Percentiles rank a stretch among this genome's conserved stretches.
phyloP scores from a whole-genome alignment of 2,888 invertebrate genomes.

The Napeogenes inachia region DNA sequence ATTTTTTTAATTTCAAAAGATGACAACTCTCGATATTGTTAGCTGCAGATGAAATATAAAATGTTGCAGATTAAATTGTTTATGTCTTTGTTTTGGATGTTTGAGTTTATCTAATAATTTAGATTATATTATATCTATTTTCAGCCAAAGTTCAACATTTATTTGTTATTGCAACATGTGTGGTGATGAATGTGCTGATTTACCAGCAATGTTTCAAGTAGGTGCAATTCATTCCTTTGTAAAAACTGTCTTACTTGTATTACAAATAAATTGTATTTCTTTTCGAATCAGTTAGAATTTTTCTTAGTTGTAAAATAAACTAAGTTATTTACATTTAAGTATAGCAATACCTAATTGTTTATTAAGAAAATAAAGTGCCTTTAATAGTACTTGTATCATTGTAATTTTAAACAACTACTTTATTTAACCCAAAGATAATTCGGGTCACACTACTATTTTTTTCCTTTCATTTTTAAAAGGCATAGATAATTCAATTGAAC shows the following conservation, averaged over 20 bases:
- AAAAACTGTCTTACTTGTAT: conserved; percentile 28
- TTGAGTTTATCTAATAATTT: conserved; percentile 54
- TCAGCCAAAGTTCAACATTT: conserved; percentile 55
- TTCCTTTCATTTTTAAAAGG: not conserved
- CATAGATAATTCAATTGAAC: too few relatives aligned
- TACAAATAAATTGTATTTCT: conserved; percentile 28
- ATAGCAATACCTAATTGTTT: conserved; percentile 49
- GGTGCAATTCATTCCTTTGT: conserved; percentile 34
- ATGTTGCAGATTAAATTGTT: conserved; percentile 68
- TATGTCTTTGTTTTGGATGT: conserved; percentile 66
- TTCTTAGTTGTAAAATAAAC: conserved; percentile 34
- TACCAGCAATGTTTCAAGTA: conserved; percentile 17
- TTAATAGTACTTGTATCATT: conserved; percentile 38
- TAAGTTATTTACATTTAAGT: conserved; percentile 41
- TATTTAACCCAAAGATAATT: not conserved
- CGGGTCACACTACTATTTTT: not conserved
- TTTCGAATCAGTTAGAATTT: conserved; percentile 31
- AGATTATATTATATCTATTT: conserved; percentile 39
- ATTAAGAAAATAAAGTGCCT: conserved; percentile 55
- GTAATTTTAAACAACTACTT: conserved; percentile 14
- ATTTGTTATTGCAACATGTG: conserved; percentile 16
- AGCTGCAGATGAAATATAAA: conserved; percentile 40
- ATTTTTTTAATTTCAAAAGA: conserved; percentile 4
- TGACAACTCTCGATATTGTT: not conserved
- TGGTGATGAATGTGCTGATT: conserved; percentile 9